A percentile compares a stretch with the other conserved stretches of the same genome.
phyloP scores from a whole-genome alignment of 1,140 invertebrate genomes.

The Branchinecta lindahli region DNA sequence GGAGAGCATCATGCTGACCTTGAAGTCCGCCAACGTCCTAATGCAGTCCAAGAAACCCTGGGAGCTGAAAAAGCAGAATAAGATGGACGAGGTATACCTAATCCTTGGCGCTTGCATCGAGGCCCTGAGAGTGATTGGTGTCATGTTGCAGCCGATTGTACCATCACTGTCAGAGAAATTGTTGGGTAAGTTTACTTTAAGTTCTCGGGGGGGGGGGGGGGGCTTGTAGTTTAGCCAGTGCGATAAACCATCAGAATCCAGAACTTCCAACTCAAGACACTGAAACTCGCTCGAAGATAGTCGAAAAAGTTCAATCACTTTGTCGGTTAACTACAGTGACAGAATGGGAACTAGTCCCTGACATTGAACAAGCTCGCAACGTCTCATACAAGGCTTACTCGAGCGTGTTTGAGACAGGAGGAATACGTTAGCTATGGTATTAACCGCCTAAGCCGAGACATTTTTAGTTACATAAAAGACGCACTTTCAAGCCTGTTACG shows the following conservation, averaged over 20 bases:
- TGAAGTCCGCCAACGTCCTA: constrained; percentile 68
- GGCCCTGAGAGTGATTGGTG: constrained; percentile 53
- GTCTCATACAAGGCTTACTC: too few species aligned
- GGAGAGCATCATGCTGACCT: constrained; percentile 51
- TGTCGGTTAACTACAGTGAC: too few species aligned
- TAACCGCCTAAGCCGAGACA: too few species aligned
- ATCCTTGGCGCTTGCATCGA: constrained; percentile 71
- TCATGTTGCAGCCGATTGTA: constrained; percentile 68
- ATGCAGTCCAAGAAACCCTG: constrained; percentile 73
- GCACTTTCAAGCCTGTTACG: too few species aligned
- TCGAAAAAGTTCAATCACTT: too few species aligned
- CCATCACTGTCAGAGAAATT: constrained; percentile 46
- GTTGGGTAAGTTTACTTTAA: constrained; percentile 30
- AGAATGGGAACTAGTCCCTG: too few species aligned
- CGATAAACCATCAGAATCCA: not conserved
- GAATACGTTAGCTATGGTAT: too few species aligned
- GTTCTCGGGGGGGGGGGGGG: not conserved
- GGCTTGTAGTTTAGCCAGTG: not conserved
- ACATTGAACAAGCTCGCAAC: too few species aligned
- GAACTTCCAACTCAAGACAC: too few species aligned
- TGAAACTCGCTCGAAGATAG: too few species aligned
- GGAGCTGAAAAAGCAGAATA: constrained; percentile 47
- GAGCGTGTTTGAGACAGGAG: too few species aligned
- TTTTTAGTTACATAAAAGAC: too few species aligned
- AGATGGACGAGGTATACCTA: constrained; percentile 42